A percentile compares a stretch with the other conserved stretches of the same genome.
Conservation (phyloP, 2,888 invertebrate species). For the Drosophila kanekoi region DNA sequence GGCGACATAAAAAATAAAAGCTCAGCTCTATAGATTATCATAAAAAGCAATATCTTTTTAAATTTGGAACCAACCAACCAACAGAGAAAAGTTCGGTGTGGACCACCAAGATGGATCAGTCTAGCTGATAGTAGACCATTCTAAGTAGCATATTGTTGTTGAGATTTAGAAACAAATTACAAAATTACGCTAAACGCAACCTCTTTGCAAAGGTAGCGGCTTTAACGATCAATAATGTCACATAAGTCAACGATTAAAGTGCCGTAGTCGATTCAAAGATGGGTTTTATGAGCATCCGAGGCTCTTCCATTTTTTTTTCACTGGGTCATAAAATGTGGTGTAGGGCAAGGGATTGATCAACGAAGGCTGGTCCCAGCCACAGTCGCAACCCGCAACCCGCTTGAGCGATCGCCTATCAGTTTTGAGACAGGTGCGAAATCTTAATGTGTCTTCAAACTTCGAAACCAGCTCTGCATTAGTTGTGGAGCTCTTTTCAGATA, state of each 20-base stretch:
- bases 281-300: constrained; percentile 46
- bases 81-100: background rate
- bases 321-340: constrained; percentile 51
- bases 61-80: constrained; percentile 18
- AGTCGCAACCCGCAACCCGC: constrained; percentile 2
- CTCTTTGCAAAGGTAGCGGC: constrained; percentile 60
- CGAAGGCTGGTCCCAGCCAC: constrained; percentile 25
- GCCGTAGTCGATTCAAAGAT: constrained; percentile 52
- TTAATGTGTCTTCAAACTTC: constrained; percentile 24
- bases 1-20: constrained; percentile 70
- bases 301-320: constrained; percentile 14
- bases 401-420: constrained; percentile 39
- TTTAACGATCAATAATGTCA: constrained; percentile 78
- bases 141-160: constrained; percentile 68
- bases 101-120: constrained; percentile 67
- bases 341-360: constrained; percentile 34
- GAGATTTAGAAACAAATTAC: constrained; percentile 69
- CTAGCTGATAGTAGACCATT: constrained; percentile 31
- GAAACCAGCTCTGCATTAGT: constrained; percentile 55
- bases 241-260: constrained; percentile 76
- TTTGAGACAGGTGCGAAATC: constrained; percentile 68
- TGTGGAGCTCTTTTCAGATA: constrained; percentile 50
- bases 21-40: constrained; percentile 51
- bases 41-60: constrained; percentile 62
- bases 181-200: constrained; percentile 72